Percentiles rank a stretch among this genome's conserved stretches.
phyloP scores from a whole-genome alignment of 2,888 invertebrate species.

The Diploptera punctata region DNA sequence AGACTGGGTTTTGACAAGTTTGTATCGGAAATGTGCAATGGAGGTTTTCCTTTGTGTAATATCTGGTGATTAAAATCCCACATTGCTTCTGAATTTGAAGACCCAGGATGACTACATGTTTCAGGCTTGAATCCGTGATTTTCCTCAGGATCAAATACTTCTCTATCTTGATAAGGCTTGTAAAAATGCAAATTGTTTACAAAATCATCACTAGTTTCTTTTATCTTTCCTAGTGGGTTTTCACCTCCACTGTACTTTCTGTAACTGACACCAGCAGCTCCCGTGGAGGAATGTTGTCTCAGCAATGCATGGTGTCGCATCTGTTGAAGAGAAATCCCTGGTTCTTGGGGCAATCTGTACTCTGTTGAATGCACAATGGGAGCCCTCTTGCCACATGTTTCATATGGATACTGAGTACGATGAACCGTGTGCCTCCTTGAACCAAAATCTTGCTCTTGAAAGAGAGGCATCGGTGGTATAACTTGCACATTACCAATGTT shows the following conservation, averaged over 20 bases:
- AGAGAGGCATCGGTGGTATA: not conserved
- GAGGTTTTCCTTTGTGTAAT: not conserved
- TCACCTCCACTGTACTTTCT: not conserved
- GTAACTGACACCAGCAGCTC: not conserved
- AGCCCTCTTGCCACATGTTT: no score
- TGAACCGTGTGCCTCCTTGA: no score
- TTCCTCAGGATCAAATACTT: not conserved
- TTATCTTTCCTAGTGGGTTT: constrained; percentile 4
- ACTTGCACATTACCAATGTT: not conserved
- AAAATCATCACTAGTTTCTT: constrained; percentile 9
- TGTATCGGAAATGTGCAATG: not conserved
- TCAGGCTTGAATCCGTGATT: not conserved
- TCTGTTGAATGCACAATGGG: no score
- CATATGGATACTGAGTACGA: no score
- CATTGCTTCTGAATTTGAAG: not conserved
- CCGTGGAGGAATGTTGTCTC: not conserved
- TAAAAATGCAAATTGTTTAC: no score
- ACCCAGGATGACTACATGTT: not conserved
- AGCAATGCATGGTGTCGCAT: not conserved
- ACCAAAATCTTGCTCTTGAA: no score
- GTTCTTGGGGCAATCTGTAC: no score
- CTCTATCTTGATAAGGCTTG: not conserved
- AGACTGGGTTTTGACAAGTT: constrained; percentile 2
- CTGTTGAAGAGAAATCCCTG: not conserved
- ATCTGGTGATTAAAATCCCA: not conserved